Conservation (phyloP, 1,140 invertebrate species). For the Hormaphis cornu region DNA sequence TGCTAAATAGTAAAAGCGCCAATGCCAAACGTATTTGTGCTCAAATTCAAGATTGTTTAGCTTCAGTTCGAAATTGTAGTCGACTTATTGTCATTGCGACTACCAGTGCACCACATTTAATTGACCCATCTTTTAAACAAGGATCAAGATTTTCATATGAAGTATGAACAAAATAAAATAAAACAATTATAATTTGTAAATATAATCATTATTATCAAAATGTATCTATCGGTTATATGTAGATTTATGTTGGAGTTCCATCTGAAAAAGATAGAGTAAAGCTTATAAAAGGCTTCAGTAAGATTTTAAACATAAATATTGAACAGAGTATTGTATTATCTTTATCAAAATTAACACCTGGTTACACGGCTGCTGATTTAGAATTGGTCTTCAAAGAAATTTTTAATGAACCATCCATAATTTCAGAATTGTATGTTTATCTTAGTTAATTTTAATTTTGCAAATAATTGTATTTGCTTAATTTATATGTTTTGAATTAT, state of each 20-base stretch:
- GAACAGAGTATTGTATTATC: slow-evolving; percentile 34
- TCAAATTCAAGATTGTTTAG: slow-evolving; percentile 19
- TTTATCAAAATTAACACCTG: slow-evolving; percentile 44
- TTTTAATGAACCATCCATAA: slow-evolving; percentile 34
- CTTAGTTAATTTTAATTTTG: background rate
- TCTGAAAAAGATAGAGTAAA: slow-evolving; percentile 53
- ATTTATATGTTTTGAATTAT: background rate
- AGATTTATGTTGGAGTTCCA: slow-evolving; percentile 60
- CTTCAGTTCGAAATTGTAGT: slow-evolving; percentile 5
- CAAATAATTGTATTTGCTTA: background rate
- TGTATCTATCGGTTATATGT: slow-evolving; percentile 42
- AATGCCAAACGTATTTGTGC: slow-evolving; percentile 17
- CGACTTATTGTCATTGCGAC: slow-evolving; percentile 42
- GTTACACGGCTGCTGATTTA: slow-evolving; percentile 48
- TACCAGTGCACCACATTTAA: slow-evolving; percentile 40
- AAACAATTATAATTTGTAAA: background rate
- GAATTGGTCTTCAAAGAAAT: slow-evolving; percentile 43
- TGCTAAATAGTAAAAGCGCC: slow-evolving; percentile 10
- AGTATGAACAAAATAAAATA: slow-evolving; percentile 7
- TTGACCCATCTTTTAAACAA: slow-evolving; percentile 42
- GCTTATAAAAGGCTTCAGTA: slow-evolving; percentile 39
- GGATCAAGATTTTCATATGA: slow-evolving; percentile 43
- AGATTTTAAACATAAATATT: slow-evolving; percentile 25
- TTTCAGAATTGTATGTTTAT: slow-evolving; percentile 12
- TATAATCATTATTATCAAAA: background rate